Evolutionary conservation across 2,113 vertebrate species (phyloP).

Genomic region (Marmota monax): DNA sequence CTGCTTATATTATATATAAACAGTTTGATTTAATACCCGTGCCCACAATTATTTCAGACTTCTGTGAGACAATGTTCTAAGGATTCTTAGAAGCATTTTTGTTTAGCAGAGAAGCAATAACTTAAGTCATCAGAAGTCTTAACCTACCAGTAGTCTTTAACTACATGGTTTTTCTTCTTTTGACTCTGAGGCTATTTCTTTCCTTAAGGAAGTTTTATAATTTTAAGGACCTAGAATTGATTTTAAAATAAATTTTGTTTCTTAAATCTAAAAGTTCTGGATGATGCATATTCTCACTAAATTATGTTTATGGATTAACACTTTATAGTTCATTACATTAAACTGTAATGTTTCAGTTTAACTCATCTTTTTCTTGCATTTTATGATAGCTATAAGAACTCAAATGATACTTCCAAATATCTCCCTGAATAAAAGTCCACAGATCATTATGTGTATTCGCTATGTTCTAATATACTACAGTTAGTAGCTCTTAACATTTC

Average conservation of each 20-base stretch:
- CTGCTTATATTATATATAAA: too few species aligned
- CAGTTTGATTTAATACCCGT: not conserved
- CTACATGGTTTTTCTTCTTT: not conserved
- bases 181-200: not conserved
- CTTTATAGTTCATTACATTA: too few species aligned
- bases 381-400: not conserved
- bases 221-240: not conserved
- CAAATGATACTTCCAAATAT: not conserved
- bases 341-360: not conserved
- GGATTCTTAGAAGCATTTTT: not conserved
- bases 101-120: not conserved
- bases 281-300: not conserved
- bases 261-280: not conserved
- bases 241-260: not conserved
- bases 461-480: not conserved
- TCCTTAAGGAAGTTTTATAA: not conserved
- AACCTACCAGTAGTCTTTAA: not conserved
- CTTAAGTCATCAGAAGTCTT: not conserved
- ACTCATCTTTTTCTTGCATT: not conserved
- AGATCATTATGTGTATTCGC: not conserved
- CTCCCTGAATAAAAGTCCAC: not conserved
- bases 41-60: not conserved
- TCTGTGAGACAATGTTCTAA: not conserved
- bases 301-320: not conserved
- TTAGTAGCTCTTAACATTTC: not conserved